Base-by-base conservation (phyloP, 2,113 vertebrate genomes). In the Neogobius melanostomus region DNA sequence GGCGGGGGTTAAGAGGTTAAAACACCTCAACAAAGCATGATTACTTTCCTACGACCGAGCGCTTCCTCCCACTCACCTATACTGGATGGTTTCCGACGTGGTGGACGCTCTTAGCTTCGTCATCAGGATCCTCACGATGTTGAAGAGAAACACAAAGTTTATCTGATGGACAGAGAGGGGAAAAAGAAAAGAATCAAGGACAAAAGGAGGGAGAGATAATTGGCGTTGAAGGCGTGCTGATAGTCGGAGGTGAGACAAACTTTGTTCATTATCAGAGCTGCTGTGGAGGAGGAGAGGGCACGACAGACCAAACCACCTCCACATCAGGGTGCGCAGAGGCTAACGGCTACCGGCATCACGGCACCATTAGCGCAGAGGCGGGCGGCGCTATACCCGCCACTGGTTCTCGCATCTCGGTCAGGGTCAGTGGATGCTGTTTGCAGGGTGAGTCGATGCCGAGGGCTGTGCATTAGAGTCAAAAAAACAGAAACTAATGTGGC, bases 131-230 rank as follows among this genome's bases (percentile, higher is more conserved):
- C 97, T 92, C 64, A 99, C 96, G 50, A 99, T 99, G 93, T 99
- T 99, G 92, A 99, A 99, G 6, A 99, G 94, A 89, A 99, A 99
- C 77, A 99, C 92, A 89, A 99, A 99, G 84, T 99, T 99, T 79
- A 98, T 96, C 97, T 99, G 81, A 64, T 74, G 57, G 16, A 69
- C 45, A 14, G 68, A 17, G 8, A n/a, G 21, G 21, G 21, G 21
- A 21, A 52, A n/a, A n/a, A 16, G n/a, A n/a, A 50, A 14, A 14
- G 51, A 15, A 17, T 5, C n/a, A 8, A n/a, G 16, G 3, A 7
- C 7, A n/a, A n/a, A 17, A 17, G 52, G 52, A 28, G 3, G 3
- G 53, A 21, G 50, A 48, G 66, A 72, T 59, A 72, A 46, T 50
- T 52, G 54, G 63, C 10, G 61, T 47, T 15, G 16, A 8, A 14